Conservation (phyloP, 2,888 invertebrate genomes). For the Lottia gigantea region DNA sequence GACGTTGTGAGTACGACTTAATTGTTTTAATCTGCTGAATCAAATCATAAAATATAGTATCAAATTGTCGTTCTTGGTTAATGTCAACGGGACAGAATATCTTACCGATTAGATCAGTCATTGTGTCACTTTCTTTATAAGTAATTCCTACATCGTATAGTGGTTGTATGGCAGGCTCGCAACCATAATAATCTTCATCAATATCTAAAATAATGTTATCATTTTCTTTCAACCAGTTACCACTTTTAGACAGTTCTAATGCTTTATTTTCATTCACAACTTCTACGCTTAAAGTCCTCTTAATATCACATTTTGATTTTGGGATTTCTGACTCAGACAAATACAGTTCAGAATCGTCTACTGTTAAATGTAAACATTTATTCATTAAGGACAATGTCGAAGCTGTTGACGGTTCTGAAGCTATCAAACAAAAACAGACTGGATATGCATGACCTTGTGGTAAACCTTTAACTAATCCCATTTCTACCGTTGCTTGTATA, state of each 20-base stretch:
- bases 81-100: constrained; percentile 42
- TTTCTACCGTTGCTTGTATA: background rate
- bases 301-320: constrained; percentile 7
- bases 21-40: constrained; percentile 10
- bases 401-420: background rate
- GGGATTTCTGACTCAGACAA: background rate
- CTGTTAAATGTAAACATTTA: background rate
- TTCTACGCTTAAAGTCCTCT: background rate
- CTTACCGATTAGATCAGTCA: constrained; percentile 33
- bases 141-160: constrained; percentile 37
- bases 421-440: background rate
- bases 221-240: constrained; percentile 11
- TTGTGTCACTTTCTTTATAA: constrained; percentile 21
- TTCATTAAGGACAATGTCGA: background rate
- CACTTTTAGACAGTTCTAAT: constrained; percentile 15
- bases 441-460: background rate
- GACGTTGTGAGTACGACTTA: background rate
- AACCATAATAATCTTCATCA: constrained; percentile 55
- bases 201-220: constrained; percentile 48
- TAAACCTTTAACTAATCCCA: background rate
- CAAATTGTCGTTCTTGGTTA: constrained; percentile 37
- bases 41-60: constrained; percentile 28
- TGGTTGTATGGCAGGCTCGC: constrained; percentile 42
- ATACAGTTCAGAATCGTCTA: background rate
- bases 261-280: constrained; percentile 22